Conservation (phyloP, 2,888 invertebrate species). For the Dendrolimus houi region DNA sequence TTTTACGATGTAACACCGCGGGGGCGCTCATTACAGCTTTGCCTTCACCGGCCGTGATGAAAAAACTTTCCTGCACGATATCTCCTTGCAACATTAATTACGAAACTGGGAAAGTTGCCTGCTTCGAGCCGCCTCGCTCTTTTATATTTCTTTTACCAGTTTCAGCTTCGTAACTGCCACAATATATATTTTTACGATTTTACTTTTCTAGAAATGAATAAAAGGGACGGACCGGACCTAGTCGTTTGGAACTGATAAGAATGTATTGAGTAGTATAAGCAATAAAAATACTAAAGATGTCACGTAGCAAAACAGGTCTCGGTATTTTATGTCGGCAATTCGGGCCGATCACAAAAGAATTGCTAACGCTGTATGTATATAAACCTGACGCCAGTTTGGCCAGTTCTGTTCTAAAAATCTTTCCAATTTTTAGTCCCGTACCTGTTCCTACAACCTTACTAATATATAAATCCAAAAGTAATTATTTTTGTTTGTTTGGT, state of each 20-base stretch:
- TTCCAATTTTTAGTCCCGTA: neutral
- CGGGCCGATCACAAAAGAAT: slow-evolving; percentile 72
- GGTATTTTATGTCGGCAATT: slow-evolving; percentile 71
- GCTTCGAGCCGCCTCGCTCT: slow-evolving; percentile 23
- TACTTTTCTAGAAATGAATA: slow-evolving; percentile 43
- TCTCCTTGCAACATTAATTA: slow-evolving; percentile 72
- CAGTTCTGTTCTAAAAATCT: slow-evolving; percentile 11
- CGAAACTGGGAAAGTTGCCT: slow-evolving; percentile 49
- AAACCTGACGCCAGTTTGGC: slow-evolving; percentile 46
- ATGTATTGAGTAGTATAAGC: slow-evolving; percentile 59
- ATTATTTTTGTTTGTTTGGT: too few species aligned
- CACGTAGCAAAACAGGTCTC: slow-evolving; percentile 67
- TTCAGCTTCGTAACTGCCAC: slow-evolving; percentile 26
- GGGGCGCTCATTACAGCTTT: slow-evolving; percentile 62
- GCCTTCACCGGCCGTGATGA: slow-evolving; percentile 55
- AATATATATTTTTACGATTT: slow-evolving; percentile 58
- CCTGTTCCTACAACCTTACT: too few species aligned
- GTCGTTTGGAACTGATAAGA: slow-evolving; percentile 56
- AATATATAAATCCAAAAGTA: too few species aligned
- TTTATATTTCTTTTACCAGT: slow-evolving; percentile 43
- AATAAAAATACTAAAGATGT: slow-evolving; percentile 62
- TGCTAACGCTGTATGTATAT: slow-evolving; percentile 50
- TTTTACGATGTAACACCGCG: slow-evolving; percentile 66
- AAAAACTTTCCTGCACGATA: slow-evolving; percentile 68
- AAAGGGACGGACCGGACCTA: slow-evolving; percentile 28